Evolutionary conservation across 2,888 invertebrate species (phyloP).

Genomic region (Blastobasis lacticolella): DNA sequence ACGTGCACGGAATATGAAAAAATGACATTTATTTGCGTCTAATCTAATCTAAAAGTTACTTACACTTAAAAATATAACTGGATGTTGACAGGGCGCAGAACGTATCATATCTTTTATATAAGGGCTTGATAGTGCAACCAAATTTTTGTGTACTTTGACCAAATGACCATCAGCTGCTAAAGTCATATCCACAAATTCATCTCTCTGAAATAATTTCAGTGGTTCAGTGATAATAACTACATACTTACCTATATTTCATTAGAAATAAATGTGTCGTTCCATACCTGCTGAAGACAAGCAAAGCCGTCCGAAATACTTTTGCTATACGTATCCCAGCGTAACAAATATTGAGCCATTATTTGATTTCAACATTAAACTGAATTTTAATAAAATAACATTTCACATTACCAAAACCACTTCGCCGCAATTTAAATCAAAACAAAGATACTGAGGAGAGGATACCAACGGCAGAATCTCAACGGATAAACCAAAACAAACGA

Average conservation of each 20-base stretch:
- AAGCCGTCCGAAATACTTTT: conserved; percentile 34
- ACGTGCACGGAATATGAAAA: no score
- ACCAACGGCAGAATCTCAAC: no score
- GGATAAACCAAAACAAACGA: no score
- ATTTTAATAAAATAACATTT: no score
- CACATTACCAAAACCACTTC: no score
- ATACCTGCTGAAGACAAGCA: conserved; percentile 38
- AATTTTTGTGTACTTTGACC: conserved; percentile 53
- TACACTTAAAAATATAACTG: conserved; percentile 54
- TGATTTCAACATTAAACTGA: not conserved
- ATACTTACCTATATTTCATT: no score
- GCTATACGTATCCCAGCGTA: conserved; percentile 30
- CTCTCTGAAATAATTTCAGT: conserved; percentile 32
- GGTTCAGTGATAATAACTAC: not conserved
- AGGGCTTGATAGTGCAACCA: conserved; percentile 54
- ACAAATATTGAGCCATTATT: conserved; percentile 16
- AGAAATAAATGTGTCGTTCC: conserved; percentile 6
- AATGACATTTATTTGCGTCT: no score
- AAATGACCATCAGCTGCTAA: conserved; percentile 50
- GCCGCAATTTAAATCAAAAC: no score
- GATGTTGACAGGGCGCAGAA: conserved; percentile 38
- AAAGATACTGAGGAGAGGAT: no score
- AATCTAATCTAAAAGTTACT: conserved; percentile 17
- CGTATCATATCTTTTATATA: conserved; percentile 46
- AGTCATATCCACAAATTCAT: conserved; percentile 62